Base-by-base conservation (phyloP, 2,113 vertebrate species). In the Trematomus loennbergii region DNA sequence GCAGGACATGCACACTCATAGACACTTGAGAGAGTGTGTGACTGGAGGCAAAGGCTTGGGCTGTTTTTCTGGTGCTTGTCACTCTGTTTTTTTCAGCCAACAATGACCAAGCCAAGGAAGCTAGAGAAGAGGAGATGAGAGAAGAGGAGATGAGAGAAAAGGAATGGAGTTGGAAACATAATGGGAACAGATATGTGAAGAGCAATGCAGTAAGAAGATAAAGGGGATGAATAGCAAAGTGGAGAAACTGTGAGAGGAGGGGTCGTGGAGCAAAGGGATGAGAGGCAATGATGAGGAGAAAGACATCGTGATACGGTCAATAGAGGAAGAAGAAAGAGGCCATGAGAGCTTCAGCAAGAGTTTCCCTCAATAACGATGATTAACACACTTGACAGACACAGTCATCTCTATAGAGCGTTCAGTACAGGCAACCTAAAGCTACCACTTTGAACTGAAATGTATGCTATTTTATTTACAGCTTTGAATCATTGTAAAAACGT, bases 41-140 rank as follows among this genome's bases (percentile, higher is more conserved):
- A 75, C 85, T 75, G 10, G 66, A 71, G 83, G 91, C 76, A 72
- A 60, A 82, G 67, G 11, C 89, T n/a, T 63, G 82, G 79, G 78
- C 77, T 71, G 80, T 83, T 88, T 4, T 83, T 81, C 78, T 88
- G 69, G 66, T 87, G 59, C 71, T 81, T 81, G 88, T 85, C 87
- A 87, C 64, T 4, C 20, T 65, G 18, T 0, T 40, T 40, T 40
- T 59, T 40, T n/a, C 55, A 79, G 66, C 72, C 74, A 88, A 75
- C 66, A 84, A 84, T 43, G 69, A 88, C 75, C 57, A 74, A 79
- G 85, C 67, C 1, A 53, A 46, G 33, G 66, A 59, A 48, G 63
- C 61, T 52, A 53, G 20, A 46, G 49, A 55, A 45, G 33, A 65
- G 36, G 40, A 48, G 33, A 65, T 25, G 40, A 53, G 20, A 46